Evolutionary conservation across 2,113 vertebrate genomes (phyloP), one percentile per base, ranked within the genome.

Genomic region (Narcine bancroftii): DNA sequence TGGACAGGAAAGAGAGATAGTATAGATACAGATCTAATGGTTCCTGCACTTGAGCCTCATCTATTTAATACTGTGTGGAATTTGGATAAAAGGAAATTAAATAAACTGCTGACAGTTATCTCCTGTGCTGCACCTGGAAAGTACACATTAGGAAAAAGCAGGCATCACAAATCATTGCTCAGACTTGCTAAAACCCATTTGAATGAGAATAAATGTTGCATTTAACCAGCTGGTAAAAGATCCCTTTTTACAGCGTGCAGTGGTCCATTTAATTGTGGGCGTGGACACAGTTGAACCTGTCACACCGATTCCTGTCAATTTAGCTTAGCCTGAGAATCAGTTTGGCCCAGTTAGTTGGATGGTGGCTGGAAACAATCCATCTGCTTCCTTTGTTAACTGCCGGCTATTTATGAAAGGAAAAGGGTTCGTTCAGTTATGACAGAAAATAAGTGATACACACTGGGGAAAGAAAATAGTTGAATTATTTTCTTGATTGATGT

Each of bases 131-230:
- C 96, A 96, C 96, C 96, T 95, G 95, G 96, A 96, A 96, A 94
- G 95, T 94, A 93, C 94, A 94, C 94, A 94, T 92, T 94, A 93
- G 94, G 94, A 96, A 96, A 69, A 91, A 94, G 96, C 95, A 96
- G 95, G 93, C 95, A 93, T 95, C 96, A 96, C 95, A 97, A 96
- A 96, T 95, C 96, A 95, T 96, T 97, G 97, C 97, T 98, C 96
- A 97, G 95, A 95, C 95, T n/a, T 96, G 95, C 94, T 94, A 94
- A 96, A 97, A 95, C 95, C 96, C 45, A 91, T 91, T 91, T 69
- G 42, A 69, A 47, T 91, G 89, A 65, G 29, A 69, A 42, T 47
- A 47, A 42, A 36, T 33, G 69, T 91, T 91, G 89, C 33, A 47
- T 71, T 91, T 89, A 63, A 66, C 39, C 87, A 89, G 63, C 7